Percentiles rank a stretch among this genome's conserved stretches.
phyloP scores from a whole-genome alignment of 2,113 vertebrate genomes.

The Daboia siamensis region DNA sequence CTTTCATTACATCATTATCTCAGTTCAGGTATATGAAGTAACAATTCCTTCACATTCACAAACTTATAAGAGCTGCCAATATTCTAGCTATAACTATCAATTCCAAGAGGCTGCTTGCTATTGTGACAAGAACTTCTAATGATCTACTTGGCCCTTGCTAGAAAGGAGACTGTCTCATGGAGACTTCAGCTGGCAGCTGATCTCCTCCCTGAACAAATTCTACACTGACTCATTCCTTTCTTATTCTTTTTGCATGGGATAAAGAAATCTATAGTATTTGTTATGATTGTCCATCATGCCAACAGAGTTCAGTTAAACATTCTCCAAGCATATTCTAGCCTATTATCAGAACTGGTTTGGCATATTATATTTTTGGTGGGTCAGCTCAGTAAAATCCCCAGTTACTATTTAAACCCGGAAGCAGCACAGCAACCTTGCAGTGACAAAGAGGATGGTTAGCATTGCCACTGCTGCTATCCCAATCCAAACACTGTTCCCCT shows the following conservation, averaged over 20 bases:
- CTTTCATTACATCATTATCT: background rate
- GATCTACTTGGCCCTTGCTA: background rate
- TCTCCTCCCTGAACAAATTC: background rate
- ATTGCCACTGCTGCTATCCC: background rate
- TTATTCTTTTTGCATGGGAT: background rate
- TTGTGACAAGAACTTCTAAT: background rate
- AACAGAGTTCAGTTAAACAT: no score
- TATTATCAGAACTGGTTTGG: background rate
- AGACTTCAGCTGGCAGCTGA: background rate
- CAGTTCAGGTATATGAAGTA: background rate
- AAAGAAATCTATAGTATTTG: background rate
- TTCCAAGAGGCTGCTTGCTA: background rate
- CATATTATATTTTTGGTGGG: background rate
- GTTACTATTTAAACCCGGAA: background rate
- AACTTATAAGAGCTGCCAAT: background rate
- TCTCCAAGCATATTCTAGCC: background rate
- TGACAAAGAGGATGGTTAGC: background rate
- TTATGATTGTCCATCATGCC: background rate
- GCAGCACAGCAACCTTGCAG: background rate
- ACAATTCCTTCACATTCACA: background rate
- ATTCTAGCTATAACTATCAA: background rate
- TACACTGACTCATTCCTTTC: background rate
- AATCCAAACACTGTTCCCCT: background rate
- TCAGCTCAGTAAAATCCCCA: background rate
- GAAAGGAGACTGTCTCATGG: background rate